Conservation (phyloP, 2,113 vertebrate species). For the Aplodontia rufa region DNA sequence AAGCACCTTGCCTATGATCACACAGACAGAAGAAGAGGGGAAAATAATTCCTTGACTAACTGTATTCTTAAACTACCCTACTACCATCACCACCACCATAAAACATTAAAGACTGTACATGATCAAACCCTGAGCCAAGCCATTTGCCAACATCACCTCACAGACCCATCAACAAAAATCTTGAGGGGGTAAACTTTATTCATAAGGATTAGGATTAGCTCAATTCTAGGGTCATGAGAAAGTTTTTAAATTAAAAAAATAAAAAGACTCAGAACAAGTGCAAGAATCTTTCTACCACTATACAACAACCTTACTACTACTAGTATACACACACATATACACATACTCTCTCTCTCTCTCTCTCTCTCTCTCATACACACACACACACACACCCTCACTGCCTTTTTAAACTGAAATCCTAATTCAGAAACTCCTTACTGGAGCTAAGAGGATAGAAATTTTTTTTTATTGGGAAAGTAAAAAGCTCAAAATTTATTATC, state of each 20-base stretch:
- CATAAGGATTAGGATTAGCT: neutral
- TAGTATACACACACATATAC: too few species aligned
- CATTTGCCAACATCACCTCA: neutral
- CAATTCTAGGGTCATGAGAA: neutral
- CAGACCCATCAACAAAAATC: neutral
- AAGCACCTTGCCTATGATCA: neutral
- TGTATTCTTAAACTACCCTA: neutral
- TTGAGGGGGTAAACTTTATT: neutral
- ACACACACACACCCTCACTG: too few species aligned
- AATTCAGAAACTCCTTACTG: neutral
- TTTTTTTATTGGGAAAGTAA: neutral
- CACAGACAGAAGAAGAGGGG: neutral
- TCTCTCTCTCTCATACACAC: too few species aligned
- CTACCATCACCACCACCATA: neutral
- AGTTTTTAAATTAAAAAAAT: neutral
- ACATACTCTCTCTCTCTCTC: too few species aligned
- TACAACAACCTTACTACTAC: too few species aligned
- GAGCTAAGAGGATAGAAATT: neutral
- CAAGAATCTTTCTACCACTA: neutral
- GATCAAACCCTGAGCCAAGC: neutral
- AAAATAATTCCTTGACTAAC: neutral
- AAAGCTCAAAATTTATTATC: neutral
- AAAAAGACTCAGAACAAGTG: neutral
- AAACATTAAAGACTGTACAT: neutral
- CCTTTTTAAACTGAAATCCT: constrained; percentile 4